These are phyloP conservation scores for Antheraea yamamai DNA, from an alignment of 2,888 invertebrate species.

Conservation along the genomic window DNA sequence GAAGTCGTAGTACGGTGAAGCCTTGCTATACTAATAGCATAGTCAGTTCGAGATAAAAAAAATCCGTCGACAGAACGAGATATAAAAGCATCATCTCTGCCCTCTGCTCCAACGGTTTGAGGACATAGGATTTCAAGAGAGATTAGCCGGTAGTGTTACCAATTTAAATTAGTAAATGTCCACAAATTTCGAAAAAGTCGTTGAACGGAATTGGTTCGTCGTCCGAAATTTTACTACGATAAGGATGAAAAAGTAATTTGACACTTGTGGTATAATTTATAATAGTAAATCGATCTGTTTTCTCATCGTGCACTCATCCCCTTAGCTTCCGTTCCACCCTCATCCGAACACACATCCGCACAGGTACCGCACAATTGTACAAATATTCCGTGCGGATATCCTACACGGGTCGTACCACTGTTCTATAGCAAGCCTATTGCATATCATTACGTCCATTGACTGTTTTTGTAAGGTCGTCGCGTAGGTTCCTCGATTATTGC, in stretches of 20 bases:
- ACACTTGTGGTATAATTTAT: constrained; percentile 25
- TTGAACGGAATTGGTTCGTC: too few relatives aligned
- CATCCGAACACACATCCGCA: constrained; percentile 32
- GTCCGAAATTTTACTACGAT: not conserved
- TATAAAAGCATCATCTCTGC: too few relatives aligned
- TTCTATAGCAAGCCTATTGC: constrained; percentile 23
- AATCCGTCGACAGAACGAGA: too few relatives aligned
- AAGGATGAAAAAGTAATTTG: constrained; percentile 23
- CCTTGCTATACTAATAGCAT: too few relatives aligned
- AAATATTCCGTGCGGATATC: constrained; percentile 40
- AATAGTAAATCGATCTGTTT: constrained; percentile 39
- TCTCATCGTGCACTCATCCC: constrained; percentile 35
- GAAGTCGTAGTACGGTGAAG: too few relatives aligned
- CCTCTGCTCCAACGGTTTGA: too few relatives aligned
- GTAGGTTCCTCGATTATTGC: not conserved
- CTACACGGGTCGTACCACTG: constrained; percentile 40
- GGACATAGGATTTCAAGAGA: too few relatives aligned
- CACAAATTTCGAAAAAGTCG: too few relatives aligned
- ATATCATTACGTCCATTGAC: constrained; percentile 14
- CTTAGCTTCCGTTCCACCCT: constrained; percentile 38
- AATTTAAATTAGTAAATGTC: too few relatives aligned
- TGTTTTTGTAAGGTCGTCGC: not conserved
- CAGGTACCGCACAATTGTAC: constrained; percentile 34
- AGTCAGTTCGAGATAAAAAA: too few relatives aligned
- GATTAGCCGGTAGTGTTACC: too few relatives aligned